Base-by-base conservation (phyloP, 2,113 vertebrate species). In the Brachyhypopomus occidentalis region DNA sequence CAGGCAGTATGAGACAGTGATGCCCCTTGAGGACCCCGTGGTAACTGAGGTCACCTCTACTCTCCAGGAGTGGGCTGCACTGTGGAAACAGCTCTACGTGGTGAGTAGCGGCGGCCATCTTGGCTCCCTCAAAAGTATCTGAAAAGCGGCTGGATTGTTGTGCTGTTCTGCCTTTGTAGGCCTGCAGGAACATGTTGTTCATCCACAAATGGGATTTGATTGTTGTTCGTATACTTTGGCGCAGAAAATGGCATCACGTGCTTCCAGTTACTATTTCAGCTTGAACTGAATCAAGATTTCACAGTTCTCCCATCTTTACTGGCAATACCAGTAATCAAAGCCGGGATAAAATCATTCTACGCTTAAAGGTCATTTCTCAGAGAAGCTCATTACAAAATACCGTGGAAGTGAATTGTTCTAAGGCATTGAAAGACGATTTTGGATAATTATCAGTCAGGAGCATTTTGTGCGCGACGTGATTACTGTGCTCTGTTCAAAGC, bases 21-120 rank as follows among this genome's bases (percentile, higher is more conserved):
- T 95, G 77, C 96, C 96, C 0, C 94, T 97, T 4, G 97, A 99
- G 90, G 97, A 99, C 88, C 95, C 95, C 77, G 92, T 97, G 20
- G 93, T 97, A 55, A 96, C 96, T 0, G 97, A 99, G 91, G 97
- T 97, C 85, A 99, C 97, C 70, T 92, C 94, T 0, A 99, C 97
- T 0, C 93, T 99, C 34, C 96, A 98, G 89, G 97, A 99, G 90
- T 99, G 97, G 97, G 93, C 96, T 2, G 91, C 94, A 7, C 93
- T 98, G 22, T 99, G 97, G 97, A 99, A 98, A 80, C 96, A 99
- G 90, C 94, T 99, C 12, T 99, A 98, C 84, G 97, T 99, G 95
- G 97, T 99, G 90, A 95, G 96, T 89, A 64, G 22, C 25, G 16
- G 36, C 19, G 2, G 36, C 23, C 27, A 45, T 45, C 30, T 69